phyloP scores from a whole-genome alignment of 2,888 invertebrate species.

The Malachius bipustulatus region DNA sequence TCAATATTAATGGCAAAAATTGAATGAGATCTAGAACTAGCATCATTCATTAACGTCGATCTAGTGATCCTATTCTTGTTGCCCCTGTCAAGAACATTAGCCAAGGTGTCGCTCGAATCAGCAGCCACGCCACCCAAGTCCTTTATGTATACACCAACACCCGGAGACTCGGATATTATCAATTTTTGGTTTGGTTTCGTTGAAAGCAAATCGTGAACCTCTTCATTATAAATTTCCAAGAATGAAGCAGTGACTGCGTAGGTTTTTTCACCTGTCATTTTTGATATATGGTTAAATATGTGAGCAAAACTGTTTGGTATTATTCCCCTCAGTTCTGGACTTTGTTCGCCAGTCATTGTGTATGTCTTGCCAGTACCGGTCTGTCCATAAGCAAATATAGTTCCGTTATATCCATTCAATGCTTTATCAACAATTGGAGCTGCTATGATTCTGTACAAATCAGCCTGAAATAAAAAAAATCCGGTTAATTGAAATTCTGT shows the following conservation, averaged over 20 bases:
- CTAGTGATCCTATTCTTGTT: conserved; percentile 87
- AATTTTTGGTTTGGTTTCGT: conserved; percentile 76
- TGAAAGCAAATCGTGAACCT: conserved; percentile 82
- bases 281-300: conserved; percentile 94
- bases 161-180: conserved; percentile 90
- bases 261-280: conserved; percentile 58
- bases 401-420: conserved; percentile 92
- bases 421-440: conserved; percentile 95
- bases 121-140: conserved; percentile 97
- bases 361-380: conserved; percentile 98
- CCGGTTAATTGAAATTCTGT: conserved; percentile 2
- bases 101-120: conserved; percentile 45
- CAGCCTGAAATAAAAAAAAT: conserved; percentile 47
- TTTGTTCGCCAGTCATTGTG: conserved; percentile 91
- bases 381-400: conserved; percentile 81
- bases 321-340: conserved; percentile 85
- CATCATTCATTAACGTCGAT: conserved; percentile 95
- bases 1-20: conserved; percentile 98
- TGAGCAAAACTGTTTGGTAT: conserved; percentile 99
- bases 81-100: conserved; percentile 60
- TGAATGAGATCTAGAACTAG: conserved; percentile 93
- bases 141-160: conserved; percentile 96
- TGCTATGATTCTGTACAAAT: conserved; percentile 92
- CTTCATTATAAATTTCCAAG: conserved; percentile 98
- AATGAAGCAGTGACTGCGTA: conserved; percentile 96